Percentiles rank a stretch among this genome's conserved stretches.
Conservation (phyloP, 2,888 invertebrate genomes). For the Ceraclea dissimilis region DNA sequence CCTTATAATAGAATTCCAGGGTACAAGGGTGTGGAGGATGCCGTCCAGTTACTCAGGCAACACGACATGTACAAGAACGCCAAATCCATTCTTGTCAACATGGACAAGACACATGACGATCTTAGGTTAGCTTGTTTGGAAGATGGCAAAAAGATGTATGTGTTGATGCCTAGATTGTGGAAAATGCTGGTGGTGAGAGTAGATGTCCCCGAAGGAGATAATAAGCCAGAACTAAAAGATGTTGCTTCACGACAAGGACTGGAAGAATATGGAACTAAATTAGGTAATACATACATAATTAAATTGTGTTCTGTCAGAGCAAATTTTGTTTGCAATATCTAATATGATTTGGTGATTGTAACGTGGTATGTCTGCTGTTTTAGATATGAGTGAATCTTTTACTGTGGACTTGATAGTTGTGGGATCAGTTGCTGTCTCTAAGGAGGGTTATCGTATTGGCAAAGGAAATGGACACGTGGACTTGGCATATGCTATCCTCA, state of each 20-base stretch:
- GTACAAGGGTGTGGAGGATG: slow-evolving; percentile 68
- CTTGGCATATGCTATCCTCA: slow-evolving; percentile 75
- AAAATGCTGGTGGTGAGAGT: slow-evolving; percentile 67
- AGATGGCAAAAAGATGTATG: slow-evolving; percentile 65
- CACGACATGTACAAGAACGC: slow-evolving; percentile 70
- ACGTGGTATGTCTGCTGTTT: slow-evolving; percentile 18
- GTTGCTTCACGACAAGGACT: slow-evolving; percentile 57
- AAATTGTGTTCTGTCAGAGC: neutral
- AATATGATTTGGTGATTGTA: neutral
- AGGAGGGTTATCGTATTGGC: slow-evolving; percentile 75
- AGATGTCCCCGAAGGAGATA: slow-evolving; percentile 45
- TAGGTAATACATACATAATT: slow-evolving; percentile 39
- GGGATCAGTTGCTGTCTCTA: slow-evolving; percentile 81
- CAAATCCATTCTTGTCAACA: slow-evolving; percentile 60
- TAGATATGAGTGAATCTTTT: slow-evolving; percentile 56
- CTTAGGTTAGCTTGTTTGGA: slow-evolving; percentile 54
- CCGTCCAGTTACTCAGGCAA: slow-evolving; percentile 60
- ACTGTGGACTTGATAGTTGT: slow-evolving; percentile 73
- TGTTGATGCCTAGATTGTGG: slow-evolving; percentile 68
- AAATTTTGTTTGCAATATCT: too few relatives aligned
- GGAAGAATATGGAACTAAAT: slow-evolving; percentile 60
- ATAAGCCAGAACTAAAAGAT: slow-evolving; percentile 38
- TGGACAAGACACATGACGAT: slow-evolving; percentile 76
- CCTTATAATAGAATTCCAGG: slow-evolving; percentile 72
- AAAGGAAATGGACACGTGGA: slow-evolving; percentile 85